Evolutionary conservation across 2,113 vertebrate genomes (phyloP).

Genomic region (Myrmecophaga tridactyla): DNA sequence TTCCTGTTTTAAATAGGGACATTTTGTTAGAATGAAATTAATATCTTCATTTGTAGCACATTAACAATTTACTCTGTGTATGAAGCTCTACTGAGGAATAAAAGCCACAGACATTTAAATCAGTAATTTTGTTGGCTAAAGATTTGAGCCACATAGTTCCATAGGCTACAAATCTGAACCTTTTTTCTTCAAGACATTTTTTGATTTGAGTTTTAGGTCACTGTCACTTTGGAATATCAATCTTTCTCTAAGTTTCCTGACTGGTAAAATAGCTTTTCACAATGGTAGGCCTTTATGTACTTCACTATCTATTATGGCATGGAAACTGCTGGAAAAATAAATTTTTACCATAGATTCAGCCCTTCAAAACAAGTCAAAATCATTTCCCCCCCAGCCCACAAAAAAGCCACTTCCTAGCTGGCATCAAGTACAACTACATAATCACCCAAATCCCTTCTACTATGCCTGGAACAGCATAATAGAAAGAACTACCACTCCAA

Average conservation of each 20-base stretch:
- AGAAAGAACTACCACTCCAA: not conserved
- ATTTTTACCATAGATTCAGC: slow-evolving; percentile 34
- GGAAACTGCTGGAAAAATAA: slow-evolving; percentile 56
- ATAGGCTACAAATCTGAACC: slow-evolving; percentile 38
- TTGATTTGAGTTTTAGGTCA: slow-evolving; percentile 65
- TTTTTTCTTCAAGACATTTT: slow-evolving; percentile 62
- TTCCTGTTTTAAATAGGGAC: not conserved
- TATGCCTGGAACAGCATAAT: not conserved
- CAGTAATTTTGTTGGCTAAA: not conserved
- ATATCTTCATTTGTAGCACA: not conserved
- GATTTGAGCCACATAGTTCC: slow-evolving; percentile 30
- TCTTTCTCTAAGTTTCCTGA: slow-evolving; percentile 60
- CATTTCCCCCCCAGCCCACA: not conserved
- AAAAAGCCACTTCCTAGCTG: not conserved
- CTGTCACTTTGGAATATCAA: slow-evolving; percentile 76
- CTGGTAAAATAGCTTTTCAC: slow-evolving; percentile 73
- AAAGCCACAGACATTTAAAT: not conserved
- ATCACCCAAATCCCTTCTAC: not conserved
- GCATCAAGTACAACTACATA: not conserved
- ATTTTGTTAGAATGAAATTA: not conserved
- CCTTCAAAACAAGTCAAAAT: slow-evolving; percentile 21
- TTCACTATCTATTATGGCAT: slow-evolving; percentile 60
- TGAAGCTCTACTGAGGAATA: not conserved
- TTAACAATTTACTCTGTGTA: not conserved
- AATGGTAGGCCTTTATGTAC: slow-evolving; percentile 52